phyloP scores from a whole-genome alignment of 2,113 vertebrate species.

The Psittacula cyanocephala region DNA sequence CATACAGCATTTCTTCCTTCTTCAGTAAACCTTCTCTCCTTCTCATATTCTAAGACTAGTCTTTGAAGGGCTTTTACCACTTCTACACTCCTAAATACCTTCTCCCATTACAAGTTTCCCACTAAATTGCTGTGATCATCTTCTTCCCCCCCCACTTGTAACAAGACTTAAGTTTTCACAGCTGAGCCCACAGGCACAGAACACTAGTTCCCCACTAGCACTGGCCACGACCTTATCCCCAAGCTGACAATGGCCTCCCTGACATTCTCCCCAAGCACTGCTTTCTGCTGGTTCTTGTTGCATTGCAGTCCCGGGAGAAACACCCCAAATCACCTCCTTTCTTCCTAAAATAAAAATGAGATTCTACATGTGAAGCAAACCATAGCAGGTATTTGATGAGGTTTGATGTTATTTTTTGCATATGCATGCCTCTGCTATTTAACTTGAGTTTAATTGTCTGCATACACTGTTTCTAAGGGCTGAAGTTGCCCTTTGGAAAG shows the following conservation, averaged over 20 bases:
- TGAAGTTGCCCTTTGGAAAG: slow-evolving; percentile 35
- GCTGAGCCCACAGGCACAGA: background rate
- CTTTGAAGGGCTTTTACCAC: background rate
- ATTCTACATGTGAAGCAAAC: background rate
- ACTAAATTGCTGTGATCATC: background rate
- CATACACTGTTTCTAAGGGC: slow-evolving; percentile 4
- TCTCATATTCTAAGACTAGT: background rate
- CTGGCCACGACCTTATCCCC: background rate
- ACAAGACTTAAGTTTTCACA: background rate
- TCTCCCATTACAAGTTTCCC: background rate
- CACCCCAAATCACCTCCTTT: background rate
- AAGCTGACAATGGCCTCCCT: fast-evolving
- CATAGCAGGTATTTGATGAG: background rate
- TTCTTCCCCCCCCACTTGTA: background rate
- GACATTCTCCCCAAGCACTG: background rate
- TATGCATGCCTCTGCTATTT: background rate
- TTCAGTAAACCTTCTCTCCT: background rate
- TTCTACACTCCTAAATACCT: background rate
- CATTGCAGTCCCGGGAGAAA: background rate
- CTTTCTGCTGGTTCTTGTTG: background rate
- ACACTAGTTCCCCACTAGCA: background rate
- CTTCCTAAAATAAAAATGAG: background rate
- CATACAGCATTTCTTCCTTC: background rate
- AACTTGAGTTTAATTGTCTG: background rate
- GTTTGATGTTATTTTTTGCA: background rate